Evolutionary conservation across 1,140 invertebrate genomes (phyloP).

Genomic region (Rhynchophorus ferrugineus): DNA sequence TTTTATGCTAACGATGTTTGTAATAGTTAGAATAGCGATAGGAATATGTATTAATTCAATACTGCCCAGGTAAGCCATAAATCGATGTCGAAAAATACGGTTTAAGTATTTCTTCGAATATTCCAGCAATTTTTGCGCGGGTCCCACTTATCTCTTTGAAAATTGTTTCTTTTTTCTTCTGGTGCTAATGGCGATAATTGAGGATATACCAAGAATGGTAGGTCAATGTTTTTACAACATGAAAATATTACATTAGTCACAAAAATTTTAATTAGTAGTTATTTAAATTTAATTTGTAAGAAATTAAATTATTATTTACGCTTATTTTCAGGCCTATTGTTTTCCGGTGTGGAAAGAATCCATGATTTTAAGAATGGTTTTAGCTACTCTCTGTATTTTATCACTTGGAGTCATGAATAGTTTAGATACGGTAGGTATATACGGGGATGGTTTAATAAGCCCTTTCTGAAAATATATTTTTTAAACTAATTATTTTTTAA

Average conservation of each 20-base stretch:
- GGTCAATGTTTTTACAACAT: slow-evolving; percentile 1
- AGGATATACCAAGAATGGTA: slow-evolving; percentile 24
- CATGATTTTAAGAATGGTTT: slow-evolving; percentile 46
- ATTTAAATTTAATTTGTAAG: neutral
- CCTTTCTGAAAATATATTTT: neutral
- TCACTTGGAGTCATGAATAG: slow-evolving; percentile 51
- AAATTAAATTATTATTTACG: neutral
- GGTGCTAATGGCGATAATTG: slow-evolving; percentile 24
- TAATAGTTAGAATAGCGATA: slow-evolving; percentile 52
- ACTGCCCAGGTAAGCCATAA: slow-evolving; percentile 45
- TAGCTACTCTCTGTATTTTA: slow-evolving; percentile 48
- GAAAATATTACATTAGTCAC: neutral
- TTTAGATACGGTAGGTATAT: slow-evolving; percentile 50
- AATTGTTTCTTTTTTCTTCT: slow-evolving; percentile 25
- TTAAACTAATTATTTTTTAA: too few relatives aligned
- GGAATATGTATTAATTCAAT: slow-evolving; percentile 48
- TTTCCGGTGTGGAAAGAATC: slow-evolving; percentile 48
- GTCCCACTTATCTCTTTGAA: slow-evolving; percentile 24
- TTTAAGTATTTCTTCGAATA: neutral
- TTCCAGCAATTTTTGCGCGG: slow-evolving; percentile 26
- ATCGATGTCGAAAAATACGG: neutral
- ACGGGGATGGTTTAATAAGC: too few relatives aligned
- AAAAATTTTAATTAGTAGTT: neutral
- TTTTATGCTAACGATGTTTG: slow-evolving; percentile 54
- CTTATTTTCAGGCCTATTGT: slow-evolving; percentile 36